Evolutionary conservation across 2,888 invertebrate genomes (phyloP), one percentile per base, ranked within the genome.

Genomic region (Drosophila algonquin): DNA sequence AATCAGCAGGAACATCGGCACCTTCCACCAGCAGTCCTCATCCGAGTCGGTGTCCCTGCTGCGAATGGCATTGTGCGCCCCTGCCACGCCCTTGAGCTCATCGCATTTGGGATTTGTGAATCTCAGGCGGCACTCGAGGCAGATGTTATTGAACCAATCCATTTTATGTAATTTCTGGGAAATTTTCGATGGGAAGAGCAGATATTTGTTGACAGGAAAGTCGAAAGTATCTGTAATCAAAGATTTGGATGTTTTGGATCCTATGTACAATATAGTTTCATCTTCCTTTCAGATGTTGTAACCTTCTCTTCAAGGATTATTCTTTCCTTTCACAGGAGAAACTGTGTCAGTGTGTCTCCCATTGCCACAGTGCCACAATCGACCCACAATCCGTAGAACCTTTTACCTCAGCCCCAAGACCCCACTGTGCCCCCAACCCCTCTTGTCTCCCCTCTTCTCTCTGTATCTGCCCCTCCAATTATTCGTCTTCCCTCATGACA

Each of bases 351-450:
- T 55, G 40, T 40, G 14, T 14, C 40, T 14, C 40, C 57, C 56
- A 62, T n/a, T 70, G 55, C 63, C 44, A 58, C 53, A 50, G 72
- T 50, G 63, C 48, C 72, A 16, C 63, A 63, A 58, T 72, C 71
- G 71, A 72, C 73, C 71, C 63, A 72, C 54, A 72, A 63, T 72
- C 63, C 71, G 73, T 54, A 58, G 54, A 71, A 71, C 71, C 71
- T 71, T 71, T 72, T 57, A 71, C 72, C 32, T 53, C 67, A 68
- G 53, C 57, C 70, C 21, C 65, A 55, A 50, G 32, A 35, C 10
- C 32, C 32, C 32, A 32, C 30, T 53, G 18, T 53, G 50, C 55
- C 57, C 52, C 4, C 24, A 24, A 4, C 24, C 24, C 48, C 9
- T 14, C 56, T n/a, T 35, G 52, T 27, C n/a, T 44, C 6, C 2